phyloP scores from a whole-genome alignment of 2,797 vertebrate species.

The Sciurus vulgaris region DNA sequence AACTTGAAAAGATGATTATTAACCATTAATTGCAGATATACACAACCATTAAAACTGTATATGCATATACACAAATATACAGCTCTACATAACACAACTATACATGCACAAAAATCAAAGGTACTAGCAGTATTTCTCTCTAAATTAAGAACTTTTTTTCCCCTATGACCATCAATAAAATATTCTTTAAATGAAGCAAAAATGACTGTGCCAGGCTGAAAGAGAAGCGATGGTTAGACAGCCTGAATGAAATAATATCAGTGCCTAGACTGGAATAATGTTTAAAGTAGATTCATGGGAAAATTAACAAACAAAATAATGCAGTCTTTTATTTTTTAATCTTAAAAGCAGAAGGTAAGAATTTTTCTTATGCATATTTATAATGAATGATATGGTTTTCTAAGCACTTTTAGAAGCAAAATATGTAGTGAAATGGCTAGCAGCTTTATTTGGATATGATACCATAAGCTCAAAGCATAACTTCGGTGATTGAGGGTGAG shows the following conservation, averaged over 20 bases:
- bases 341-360: not conserved
- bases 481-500: fast-evolving
- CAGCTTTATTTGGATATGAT: not conserved
- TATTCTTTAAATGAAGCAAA: slow-evolving; percentile 47
- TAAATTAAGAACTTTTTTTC: slow-evolving; percentile 7
- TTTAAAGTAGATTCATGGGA: not conserved
- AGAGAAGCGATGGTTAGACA: slow-evolving; percentile 2
- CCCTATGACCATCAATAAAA: not conserved
- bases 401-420: not conserved
- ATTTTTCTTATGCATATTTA: not conserved
- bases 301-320: slow-evolving; percentile 35
- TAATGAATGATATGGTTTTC: not conserved
- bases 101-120: not conserved
- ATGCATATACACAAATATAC: not conserved
- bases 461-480: not conserved
- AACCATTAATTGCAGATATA: not conserved
- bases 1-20: slow-evolving; percentile 55
- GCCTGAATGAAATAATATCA: not conserved
- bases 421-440: not conserved
- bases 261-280: not conserved
- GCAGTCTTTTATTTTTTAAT: not conserved
- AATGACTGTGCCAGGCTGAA: not conserved
- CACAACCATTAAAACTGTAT: not conserved
- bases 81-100: not conserved
- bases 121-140: not conserved